Evolutionary conservation across 1,140 invertebrate genomes (phyloP).

Genomic region (Meloidogyne hapla): DNA sequence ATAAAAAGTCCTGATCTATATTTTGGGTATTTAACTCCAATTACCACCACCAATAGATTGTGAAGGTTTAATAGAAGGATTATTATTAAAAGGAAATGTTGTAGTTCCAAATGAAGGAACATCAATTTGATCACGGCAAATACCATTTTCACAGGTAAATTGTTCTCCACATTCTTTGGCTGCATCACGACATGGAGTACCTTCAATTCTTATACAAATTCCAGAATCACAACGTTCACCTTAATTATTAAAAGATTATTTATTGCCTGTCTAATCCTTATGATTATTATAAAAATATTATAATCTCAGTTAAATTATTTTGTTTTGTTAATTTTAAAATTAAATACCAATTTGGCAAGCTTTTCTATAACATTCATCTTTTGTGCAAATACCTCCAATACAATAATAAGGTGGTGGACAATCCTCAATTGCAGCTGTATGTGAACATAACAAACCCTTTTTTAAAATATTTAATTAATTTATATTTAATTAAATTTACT

Average conservation of each 20-base stretch:
- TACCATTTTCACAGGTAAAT: constrained; percentile 50
- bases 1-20: no score
- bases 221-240: constrained; percentile 58
- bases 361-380: constrained; percentile 56
- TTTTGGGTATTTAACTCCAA: background rate
- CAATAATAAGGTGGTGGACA: constrained; percentile 51
- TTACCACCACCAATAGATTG: background rate
- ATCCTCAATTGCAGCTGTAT: constrained; percentile 34
- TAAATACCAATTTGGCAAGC: constrained; percentile 59
- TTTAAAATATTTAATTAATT: background rate
- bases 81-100: background rate
- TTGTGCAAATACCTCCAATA: constrained; percentile 50
- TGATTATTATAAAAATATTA: no score
- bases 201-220: constrained; percentile 57
- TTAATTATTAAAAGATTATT: background rate
- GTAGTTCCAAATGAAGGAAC: background rate
- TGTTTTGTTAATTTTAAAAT: no score
- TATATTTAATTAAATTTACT: constrained; percentile 34
- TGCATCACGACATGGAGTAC: constrained; percentile 48
- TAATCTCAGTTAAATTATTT: no score
- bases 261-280: no score
- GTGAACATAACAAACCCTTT: constrained; percentile 15
- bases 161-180: constrained; percentile 55
- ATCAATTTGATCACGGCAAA: constrained; percentile 48
- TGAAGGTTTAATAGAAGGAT: background rate